Percentiles rank a stretch among this genome's conserved stretches.
Evolutionary conservation across 2,797 vertebrate genomes (phyloP).

Genomic region (Graptemys geographica): DNA sequence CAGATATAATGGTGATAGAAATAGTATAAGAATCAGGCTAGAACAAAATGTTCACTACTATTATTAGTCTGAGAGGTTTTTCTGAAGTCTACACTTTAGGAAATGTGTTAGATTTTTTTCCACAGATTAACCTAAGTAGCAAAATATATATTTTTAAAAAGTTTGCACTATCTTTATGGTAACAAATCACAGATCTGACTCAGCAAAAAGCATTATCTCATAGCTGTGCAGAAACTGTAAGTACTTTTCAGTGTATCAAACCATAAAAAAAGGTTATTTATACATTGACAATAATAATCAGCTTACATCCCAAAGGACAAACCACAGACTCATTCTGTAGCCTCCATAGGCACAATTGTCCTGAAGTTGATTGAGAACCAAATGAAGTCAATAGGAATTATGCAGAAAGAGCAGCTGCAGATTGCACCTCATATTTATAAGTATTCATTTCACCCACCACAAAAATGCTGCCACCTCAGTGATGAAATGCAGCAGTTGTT

Average conservation of each 20-base stretch:
- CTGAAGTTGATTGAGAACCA: background rate
- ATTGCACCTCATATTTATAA: background rate
- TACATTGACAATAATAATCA: background rate
- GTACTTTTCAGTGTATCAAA: background rate
- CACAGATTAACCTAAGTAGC: background rate
- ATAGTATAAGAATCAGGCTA: background rate
- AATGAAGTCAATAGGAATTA: background rate
- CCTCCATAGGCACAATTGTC: background rate
- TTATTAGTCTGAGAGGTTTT: background rate
- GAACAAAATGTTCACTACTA: background rate
- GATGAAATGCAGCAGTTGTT: background rate
- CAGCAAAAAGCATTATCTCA: background rate
- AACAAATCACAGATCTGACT: background rate
- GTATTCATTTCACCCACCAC: background rate
- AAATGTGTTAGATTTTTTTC: background rate
- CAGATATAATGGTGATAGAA: background rate
- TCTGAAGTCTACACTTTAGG: background rate
- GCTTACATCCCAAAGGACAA: background rate
- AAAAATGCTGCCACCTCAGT: background rate
- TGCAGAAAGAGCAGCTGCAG: background rate
- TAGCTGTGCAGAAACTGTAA: background rate
- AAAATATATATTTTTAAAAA: background rate
- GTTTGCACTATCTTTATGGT: background rate
- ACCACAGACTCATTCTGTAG: background rate
- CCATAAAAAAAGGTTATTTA: background rate